Evolutionary conservation across 2,888 invertebrate genomes (phyloP).

Genomic region (Microplitis manilae): DNA sequence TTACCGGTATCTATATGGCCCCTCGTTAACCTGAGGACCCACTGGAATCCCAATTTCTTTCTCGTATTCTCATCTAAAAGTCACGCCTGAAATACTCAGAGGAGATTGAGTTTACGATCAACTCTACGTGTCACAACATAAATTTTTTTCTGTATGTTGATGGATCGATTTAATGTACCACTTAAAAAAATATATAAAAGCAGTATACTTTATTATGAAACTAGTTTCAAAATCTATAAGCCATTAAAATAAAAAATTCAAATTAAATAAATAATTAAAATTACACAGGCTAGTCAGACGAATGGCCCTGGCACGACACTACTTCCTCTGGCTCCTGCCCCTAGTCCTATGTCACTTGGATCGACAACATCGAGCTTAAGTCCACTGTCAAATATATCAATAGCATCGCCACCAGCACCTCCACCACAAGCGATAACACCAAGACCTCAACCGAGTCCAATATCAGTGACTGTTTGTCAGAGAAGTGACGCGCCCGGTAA

Average conservation of each 20-base stretch:
- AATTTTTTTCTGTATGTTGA: conserved; percentile 4
- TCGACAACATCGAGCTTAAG: conserved; percentile 80
- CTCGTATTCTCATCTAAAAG: conserved; percentile 1
- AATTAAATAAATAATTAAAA: background rate
- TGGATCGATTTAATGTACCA: conserved; percentile 15
- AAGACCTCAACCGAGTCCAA: conserved; percentile 71
- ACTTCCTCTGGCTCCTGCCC: conserved; percentile 74
- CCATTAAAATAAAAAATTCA: background rate
- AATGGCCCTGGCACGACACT: conserved; percentile 70
- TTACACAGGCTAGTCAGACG: conserved; percentile 64
- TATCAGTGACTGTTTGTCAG: conserved; percentile 76
- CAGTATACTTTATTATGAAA: conserved; percentile 15
- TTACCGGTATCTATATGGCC: conserved; percentile 18
- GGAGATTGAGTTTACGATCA: conserved; percentile 13
- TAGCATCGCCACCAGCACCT: conserved; percentile 78
- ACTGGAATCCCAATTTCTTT: conserved; percentile 25
- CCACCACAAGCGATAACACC: conserved; percentile 73
- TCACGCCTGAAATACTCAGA: conserved; percentile 9
- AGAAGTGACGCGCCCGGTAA: conserved; percentile 72
- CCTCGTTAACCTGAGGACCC: conserved; percentile 25
- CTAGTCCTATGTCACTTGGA: conserved; percentile 74
- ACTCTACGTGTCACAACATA: background rate
- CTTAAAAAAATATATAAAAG: background rate
- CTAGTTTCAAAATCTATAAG: background rate
- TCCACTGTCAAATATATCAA: conserved; percentile 77